Conservation (phyloP, 2,113 vertebrate genomes). For the Scytalopus superciliaris region DNA sequence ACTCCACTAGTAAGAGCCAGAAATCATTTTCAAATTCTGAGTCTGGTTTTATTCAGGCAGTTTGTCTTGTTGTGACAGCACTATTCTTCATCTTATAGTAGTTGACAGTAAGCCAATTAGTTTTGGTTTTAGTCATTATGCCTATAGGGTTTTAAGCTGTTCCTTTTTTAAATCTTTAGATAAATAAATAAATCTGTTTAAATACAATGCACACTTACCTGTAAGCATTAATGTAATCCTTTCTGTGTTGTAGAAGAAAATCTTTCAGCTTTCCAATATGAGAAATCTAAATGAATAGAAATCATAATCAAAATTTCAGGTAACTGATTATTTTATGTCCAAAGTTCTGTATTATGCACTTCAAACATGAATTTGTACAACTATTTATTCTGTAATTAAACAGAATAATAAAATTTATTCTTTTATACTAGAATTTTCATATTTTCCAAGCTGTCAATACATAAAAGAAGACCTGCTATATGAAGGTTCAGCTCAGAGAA, state of each 20-base stretch:
- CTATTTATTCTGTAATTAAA: neutral
- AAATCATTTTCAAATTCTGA: neutral
- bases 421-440: neutral
- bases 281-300: slow-evolving; percentile 79
- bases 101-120: neutral
- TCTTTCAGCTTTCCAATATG: slow-evolving; percentile 97
- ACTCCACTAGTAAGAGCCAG: neutral
- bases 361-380: neutral
- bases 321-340: neutral
- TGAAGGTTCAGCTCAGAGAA: neutral
- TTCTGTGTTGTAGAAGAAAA: slow-evolving; percentile 95
- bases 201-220: slow-evolving; percentile 74
- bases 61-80: neutral
- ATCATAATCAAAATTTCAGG: neutral
- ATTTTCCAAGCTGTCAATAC: neutral
- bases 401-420: neutral
- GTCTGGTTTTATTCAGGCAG: neutral
- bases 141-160: neutral
- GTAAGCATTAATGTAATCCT: slow-evolving; percentile 93
- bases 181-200: neutral
- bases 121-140: neutral
- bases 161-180: neutral
- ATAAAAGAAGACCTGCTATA: neutral
- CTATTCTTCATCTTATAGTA: neutral
- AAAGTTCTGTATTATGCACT: neutral